Evolutionary conservation across 2,113 vertebrate species (phyloP).

Genomic region (Accipiter cooperii): DNA sequence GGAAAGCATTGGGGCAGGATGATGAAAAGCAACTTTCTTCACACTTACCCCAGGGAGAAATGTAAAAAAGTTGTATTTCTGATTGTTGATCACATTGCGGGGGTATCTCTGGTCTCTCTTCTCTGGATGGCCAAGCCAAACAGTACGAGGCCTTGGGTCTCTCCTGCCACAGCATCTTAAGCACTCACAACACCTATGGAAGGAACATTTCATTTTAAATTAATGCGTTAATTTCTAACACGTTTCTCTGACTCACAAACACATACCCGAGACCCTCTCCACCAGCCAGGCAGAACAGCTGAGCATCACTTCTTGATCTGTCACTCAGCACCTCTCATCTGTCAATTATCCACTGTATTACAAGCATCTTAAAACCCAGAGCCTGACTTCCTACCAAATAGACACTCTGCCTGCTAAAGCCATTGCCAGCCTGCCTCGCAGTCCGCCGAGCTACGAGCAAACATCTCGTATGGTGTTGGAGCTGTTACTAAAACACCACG

Average conservation of each 20-base stretch:
- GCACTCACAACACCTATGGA: constrained; percentile 88
- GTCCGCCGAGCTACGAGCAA: accelerated
- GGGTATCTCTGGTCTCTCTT: constrained; percentile 96
- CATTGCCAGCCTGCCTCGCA: neutral
- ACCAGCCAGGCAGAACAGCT: neutral
- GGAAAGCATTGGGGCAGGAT: neutral
- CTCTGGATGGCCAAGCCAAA: constrained; percentile 96
- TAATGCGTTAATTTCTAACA: neutral
- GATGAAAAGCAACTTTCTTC: neutral
- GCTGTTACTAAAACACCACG: neutral
- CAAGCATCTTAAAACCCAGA: neutral
- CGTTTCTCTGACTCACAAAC: neutral
- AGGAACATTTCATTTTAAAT: neutral
- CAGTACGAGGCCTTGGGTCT: constrained; percentile 89
- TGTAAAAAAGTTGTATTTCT: constrained; percentile 98
- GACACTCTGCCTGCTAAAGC: neutral
- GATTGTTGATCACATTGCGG: constrained; percentile 98
- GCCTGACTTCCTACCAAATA: neutral
- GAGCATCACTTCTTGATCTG: neutral
- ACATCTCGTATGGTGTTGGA: neutral
- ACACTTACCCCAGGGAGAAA: constrained; percentile 89
- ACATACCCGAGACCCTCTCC: neutral
- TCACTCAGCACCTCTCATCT: neutral
- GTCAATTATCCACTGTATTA: neutral
- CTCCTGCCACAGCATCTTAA: constrained; percentile 89